phyloP scores from a whole-genome alignment of 2,888 invertebrate species.

The Litoditis marina region DNA sequence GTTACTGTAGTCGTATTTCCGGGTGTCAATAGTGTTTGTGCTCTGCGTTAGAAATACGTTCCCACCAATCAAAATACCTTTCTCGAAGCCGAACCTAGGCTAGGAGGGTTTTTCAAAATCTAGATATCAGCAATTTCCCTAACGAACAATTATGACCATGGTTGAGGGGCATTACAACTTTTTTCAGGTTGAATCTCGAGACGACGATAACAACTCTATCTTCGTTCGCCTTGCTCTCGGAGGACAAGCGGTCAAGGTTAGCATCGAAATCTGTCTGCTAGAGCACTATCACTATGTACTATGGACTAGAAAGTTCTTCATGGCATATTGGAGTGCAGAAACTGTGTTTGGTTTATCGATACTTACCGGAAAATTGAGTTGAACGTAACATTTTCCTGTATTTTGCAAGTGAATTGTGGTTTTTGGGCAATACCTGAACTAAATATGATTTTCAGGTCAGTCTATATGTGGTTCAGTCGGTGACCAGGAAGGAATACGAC shows the following conservation, averaged over 20 bases:
- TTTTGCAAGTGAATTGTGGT: not conserved
- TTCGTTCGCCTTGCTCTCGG: conserved; percentile 65
- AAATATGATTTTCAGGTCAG: conserved; percentile 22
- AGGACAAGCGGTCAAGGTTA: conserved; percentile 30
- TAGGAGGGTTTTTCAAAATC: not conserved
- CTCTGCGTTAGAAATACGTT: too few relatives aligned
- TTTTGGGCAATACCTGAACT: not conserved
- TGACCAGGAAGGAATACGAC: conserved; percentile 77
- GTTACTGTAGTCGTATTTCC: too few relatives aligned
- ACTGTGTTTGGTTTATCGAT: too few relatives aligned
- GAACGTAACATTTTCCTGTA: too few relatives aligned
- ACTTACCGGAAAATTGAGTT: too few relatives aligned
- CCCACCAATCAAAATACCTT: too few relatives aligned
- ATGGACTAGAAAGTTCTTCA: too few relatives aligned
- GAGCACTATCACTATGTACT: too few relatives aligned
- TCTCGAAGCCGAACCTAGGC: not conserved
- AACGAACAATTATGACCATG: too few relatives aligned
- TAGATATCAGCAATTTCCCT: not conserved
- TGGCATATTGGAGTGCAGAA: too few relatives aligned
- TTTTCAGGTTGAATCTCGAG: conserved; percentile 74
- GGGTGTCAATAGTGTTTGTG: too few relatives aligned
- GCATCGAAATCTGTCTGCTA: not conserved
- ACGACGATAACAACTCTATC: conserved; percentile 78
- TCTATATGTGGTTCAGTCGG: conserved; percentile 71
- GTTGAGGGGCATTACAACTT: not conserved